Evolutionary conservation across 2,113 vertebrate species (phyloP).

Genomic region (Anarhynchus alexandrinus): DNA sequence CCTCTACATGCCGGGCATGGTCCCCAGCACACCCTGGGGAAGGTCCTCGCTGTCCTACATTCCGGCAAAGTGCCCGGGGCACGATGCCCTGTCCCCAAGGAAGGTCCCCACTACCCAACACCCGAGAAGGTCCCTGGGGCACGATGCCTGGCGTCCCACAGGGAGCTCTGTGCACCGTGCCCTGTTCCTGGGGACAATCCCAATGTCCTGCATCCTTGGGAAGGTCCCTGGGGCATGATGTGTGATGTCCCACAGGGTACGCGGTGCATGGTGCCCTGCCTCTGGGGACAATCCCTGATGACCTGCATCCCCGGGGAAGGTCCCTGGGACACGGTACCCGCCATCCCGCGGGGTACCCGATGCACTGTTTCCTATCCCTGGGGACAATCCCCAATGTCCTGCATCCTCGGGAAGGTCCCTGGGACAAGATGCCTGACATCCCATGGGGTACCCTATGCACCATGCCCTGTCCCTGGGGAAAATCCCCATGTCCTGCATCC

Average conservation of each 20-base stretch:
- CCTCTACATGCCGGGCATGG: not conserved
- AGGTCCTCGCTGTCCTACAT: not conserved
- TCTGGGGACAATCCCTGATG: not conserved
- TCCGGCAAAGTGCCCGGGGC: too few species aligned
- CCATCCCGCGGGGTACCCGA: too few species aligned
- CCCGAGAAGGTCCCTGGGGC: too few species aligned
- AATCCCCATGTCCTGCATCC: not conserved
- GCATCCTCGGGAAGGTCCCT: too few species aligned
- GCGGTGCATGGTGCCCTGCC: rapidly evolving
- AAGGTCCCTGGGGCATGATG: not conserved
- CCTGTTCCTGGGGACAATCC: not conserved
- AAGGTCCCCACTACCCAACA: not conserved
- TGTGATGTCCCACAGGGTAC: not conserved
- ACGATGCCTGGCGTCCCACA: too few species aligned
- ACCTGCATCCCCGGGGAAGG: too few species aligned
- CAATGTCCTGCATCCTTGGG: not conserved
- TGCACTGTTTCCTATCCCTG: too few species aligned
- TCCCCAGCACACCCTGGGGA: not conserved
- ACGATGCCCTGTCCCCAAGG: not conserved
- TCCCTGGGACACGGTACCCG: too few species aligned
- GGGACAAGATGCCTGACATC: not conserved
- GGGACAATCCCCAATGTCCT: too few species aligned
- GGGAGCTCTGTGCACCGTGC: too few species aligned
- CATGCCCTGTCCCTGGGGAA: not conserved
- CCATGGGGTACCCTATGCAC: not conserved